These are phyloP conservation scores for Phaethon lepturus DNA, from an alignment of 2,113 vertebrate genomes.

Conservation along the genomic window DNA sequence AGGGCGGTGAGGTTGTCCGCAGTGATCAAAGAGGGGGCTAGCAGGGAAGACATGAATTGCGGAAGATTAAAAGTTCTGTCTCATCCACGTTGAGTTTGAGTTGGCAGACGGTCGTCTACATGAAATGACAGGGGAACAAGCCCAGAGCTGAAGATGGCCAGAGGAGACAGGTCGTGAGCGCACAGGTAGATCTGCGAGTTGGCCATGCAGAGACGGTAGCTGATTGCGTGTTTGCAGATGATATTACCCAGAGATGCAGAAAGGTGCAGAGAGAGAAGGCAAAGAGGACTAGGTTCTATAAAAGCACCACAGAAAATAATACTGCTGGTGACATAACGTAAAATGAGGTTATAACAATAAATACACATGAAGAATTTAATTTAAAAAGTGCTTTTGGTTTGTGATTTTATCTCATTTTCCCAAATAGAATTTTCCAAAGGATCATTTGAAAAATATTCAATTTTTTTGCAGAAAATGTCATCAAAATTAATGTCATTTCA, in stretches of 20 bases:
- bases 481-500: constrained; percentile 28
- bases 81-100: not conserved
- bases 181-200: not conserved
- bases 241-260: not conserved
- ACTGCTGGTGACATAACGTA: not conserved
- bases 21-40: constrained; percentile 26
- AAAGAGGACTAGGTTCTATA: not conserved
- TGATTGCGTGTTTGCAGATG: not conserved
- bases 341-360: not conserved
- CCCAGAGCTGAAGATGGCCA: not conserved
- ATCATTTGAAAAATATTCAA: not conserved
- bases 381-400: not conserved
- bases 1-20: not conserved
- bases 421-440: constrained; percentile 17
- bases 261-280: not conserved
- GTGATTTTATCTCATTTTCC: not conserved
- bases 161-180: not conserved
- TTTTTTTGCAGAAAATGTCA: not conserved
- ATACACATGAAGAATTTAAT: constrained; percentile 1
- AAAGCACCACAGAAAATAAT: not conserved
- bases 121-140: not conserved
- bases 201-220: fast-evolving
- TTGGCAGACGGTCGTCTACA: constrained; percentile 3
- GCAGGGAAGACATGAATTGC: not conserved
- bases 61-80: constrained; percentile 61